Base-by-base conservation (phyloP, 2,888 invertebrate genomes). In the Metellina segmentata region DNA sequence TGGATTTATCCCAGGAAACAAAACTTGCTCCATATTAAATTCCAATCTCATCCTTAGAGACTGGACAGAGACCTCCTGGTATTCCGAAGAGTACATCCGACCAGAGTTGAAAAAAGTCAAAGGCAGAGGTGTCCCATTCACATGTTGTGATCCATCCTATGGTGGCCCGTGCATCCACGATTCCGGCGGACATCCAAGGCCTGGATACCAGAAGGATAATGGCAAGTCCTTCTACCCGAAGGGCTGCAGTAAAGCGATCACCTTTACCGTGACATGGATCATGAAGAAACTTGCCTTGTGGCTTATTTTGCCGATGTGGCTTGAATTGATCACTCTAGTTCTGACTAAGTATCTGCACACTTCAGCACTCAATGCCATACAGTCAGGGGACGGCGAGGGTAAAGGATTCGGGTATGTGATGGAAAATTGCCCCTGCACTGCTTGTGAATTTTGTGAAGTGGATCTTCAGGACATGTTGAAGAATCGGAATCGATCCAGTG, bases 91-190 rank as follows among this genome's bases (percentile, higher is more conserved):
- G n/a, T 89, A 70, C 69, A 89, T 81, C 20, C 51, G 89, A 1
- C 92, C 92, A 8, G 89, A 89, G 19, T 8, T 83, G 49, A 71
- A 69, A 49, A 49, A 53, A 6, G 48, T 11, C 6, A 88, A 91
- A 69, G n/a, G 6, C 2, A 70, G 85, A 7, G 92, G 88, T 6
- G 92, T 92, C 6, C 85, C 92, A 13, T 92, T 92, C 81, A 92
- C 92, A 1, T 92, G 92, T 61, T 92, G 92, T 19, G 85, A 92
- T 81, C 89, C 89, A 6, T 19, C 79, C 20, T 83, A 89, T 49
- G 48, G 20, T 70, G 92, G 92, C 6, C 89, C 92, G 7, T 92
- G 92, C 72, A 69, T 85, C 6, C 92, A 92, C 51, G 92, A 92
- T 69, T 51, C 83, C 11, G 85, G 71, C 13, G 85, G 71, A 11